phyloP scores from a whole-genome alignment of 1,140 invertebrate genomes.

The Kradibia gibbosae region DNA sequence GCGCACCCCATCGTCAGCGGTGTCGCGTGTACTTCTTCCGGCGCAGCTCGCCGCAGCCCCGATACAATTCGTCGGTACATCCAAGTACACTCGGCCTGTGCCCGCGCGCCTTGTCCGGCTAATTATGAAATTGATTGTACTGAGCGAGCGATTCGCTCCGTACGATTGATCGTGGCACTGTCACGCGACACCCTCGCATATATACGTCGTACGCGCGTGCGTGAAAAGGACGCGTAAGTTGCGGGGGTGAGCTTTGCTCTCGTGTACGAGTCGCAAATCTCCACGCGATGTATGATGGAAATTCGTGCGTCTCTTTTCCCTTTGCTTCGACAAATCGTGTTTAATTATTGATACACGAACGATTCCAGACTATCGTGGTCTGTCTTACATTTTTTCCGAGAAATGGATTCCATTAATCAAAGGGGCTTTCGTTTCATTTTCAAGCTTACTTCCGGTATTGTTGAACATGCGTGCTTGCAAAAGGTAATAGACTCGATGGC shows the following conservation, averaged over 20 bases:
- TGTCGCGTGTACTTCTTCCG: too few species aligned
- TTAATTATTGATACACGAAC: neutral
- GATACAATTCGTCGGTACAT: too few species aligned
- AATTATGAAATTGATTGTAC: constrained; percentile 46
- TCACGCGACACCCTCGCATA: too few species aligned
- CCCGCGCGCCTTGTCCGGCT: constrained; percentile 7
- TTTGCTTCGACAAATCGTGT: neutral
- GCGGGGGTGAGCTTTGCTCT: neutral
- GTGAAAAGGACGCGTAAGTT: neutral
- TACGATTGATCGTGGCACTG: neutral
- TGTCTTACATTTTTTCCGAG: too few species aligned
- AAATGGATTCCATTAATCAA: neutral
- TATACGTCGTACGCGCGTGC: too few species aligned
- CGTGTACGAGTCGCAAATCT: neutral
- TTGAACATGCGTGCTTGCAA: too few species aligned
- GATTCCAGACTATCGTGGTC: neutral
- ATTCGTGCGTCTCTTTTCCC: neutral
- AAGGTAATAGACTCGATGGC: too few species aligned
- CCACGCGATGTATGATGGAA: neutral
- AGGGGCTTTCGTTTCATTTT: too few species aligned
- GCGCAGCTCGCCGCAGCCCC: too few species aligned
- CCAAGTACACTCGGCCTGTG: neutral
- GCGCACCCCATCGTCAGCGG: too few species aligned
- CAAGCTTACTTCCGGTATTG: too few species aligned
- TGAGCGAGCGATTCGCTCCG: constrained; percentile 35